Base-by-base conservation (phyloP, 1,140 invertebrate species). In the Trichoplusia ni region DNA sequence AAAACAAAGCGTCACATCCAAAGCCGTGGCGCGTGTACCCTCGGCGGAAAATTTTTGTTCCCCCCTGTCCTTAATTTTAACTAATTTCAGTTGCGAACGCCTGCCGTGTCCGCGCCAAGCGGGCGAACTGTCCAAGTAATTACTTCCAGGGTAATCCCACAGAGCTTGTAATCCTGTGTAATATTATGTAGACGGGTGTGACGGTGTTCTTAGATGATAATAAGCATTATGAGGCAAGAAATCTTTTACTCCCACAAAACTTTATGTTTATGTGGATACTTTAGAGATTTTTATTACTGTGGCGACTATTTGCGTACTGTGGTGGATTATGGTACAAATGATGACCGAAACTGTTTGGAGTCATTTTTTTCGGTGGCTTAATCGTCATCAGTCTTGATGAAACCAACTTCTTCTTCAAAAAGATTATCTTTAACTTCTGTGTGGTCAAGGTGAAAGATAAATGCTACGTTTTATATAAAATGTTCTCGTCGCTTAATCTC, bases 61-160 rank as follows among this genome's bases (percentile, higher is more conserved):
- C 54, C 59, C 27, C 38, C 13, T 25, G 47, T 46, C 29, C 60
- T 31, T 64, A 69, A 69, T 69, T 63, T 56, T 53, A 63, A 64
- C 67, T 53, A 69, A 69, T 64, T 64, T 64, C 27, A 35, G 49
- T 29, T 47, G 49, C 9, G 33, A 64, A 64, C 21, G 44, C 25
- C 7, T 23, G 14, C 25, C 49, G 29, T 31, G 49, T 58, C 35
- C 35, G 40, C 27, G 60, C 47, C 47, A 53, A 59, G 38, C 8
- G 56, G 27, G 23, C 31, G 31, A 69, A 69, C 61, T 69, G 56
- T 44, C 67, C 61, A 60, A 61, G 67, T 69, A 69, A 69, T 69
- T 69, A 69, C 61, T 61, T 64, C 53, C 25, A 31, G 35, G 11
- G 60, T 56, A 64, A 68, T 62, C 60, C 60, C 51, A 23, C 35